These are phyloP conservation scores for Ara ararauna DNA, from an alignment of 2,797 vertebrate species.

Conservation along the genomic window DNA sequence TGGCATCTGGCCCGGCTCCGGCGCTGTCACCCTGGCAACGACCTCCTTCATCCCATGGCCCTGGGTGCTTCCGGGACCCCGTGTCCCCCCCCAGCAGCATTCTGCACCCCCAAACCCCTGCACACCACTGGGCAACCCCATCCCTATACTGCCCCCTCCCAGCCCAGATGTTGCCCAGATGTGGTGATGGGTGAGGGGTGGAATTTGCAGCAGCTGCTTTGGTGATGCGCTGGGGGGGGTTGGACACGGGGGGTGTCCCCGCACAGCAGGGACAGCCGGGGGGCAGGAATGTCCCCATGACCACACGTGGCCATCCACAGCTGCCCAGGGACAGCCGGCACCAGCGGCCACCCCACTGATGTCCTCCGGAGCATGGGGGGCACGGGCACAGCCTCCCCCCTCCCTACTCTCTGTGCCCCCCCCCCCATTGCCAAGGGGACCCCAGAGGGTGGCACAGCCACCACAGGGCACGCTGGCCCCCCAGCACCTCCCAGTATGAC, in stretches of 20 bases:
- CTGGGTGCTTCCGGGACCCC: not conserved
- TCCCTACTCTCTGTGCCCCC: not conserved
- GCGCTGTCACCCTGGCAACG: slow-evolving; percentile 68
- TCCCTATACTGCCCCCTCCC: not conserved
- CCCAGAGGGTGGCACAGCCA: not conserved
- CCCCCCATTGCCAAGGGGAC: not conserved
- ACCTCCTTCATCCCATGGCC: slow-evolving; percentile 70
- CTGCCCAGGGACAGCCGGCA: slow-evolving; percentile 26
- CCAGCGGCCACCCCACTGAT: not conserved
- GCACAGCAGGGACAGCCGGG: not conserved
- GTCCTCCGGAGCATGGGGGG: not conserved
- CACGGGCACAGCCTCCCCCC: not conserved
- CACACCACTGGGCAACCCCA: accelerated
- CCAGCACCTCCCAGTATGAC: not conserved
- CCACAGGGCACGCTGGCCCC: accelerated
- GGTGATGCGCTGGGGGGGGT: not conserved
- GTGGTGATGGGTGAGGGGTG: not conserved
- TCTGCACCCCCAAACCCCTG: not conserved
- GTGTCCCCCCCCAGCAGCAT: not conserved
- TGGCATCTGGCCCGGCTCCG: slow-evolving; percentile 11
- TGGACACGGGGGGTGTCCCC: not conserved
- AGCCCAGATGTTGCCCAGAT: slow-evolving; percentile 17
- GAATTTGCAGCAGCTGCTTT: not conserved
- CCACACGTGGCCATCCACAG: not conserved
- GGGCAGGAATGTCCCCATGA: not conserved